Conservation (phyloP, 2,113 vertebrate species). For the Cephalopterus ornatus region DNA sequence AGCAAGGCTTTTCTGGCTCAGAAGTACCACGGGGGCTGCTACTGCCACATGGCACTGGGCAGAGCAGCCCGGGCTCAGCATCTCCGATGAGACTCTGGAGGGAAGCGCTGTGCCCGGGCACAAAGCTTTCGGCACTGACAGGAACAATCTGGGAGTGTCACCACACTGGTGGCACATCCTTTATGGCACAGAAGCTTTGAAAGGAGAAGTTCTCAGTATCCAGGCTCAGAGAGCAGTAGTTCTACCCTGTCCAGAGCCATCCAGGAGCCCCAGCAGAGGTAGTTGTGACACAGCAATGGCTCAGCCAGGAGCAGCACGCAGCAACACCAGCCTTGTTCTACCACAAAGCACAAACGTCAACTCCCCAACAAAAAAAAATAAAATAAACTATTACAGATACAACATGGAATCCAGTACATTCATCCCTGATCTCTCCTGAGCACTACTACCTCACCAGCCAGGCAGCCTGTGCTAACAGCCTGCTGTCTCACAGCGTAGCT, state of each 20-base stretch:
- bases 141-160: background rate
- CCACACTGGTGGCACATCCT: background rate
- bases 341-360: background rate
- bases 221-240: background rate
- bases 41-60: fast-evolving
- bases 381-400: background rate
- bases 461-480: background rate
- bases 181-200: background rate
- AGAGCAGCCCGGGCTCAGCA: background rate
- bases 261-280: constrained; percentile 29
- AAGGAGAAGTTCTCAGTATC: background rate
- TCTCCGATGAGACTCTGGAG: background rate
- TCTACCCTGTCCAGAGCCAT: background rate
- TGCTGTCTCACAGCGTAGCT: background rate
- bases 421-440: background rate
- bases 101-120: fast-evolving
- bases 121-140: background rate
- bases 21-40: background rate
- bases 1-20: background rate
- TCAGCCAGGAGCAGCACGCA: background rate
- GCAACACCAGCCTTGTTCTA: background rate
- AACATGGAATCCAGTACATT: background rate
- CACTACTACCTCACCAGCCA: background rate
- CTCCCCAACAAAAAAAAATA: background rate
- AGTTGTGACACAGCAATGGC: background rate